Evolutionary conservation across 1,140 invertebrate species (phyloP).

Genomic region (Pogonognathellus flavescens): DNA sequence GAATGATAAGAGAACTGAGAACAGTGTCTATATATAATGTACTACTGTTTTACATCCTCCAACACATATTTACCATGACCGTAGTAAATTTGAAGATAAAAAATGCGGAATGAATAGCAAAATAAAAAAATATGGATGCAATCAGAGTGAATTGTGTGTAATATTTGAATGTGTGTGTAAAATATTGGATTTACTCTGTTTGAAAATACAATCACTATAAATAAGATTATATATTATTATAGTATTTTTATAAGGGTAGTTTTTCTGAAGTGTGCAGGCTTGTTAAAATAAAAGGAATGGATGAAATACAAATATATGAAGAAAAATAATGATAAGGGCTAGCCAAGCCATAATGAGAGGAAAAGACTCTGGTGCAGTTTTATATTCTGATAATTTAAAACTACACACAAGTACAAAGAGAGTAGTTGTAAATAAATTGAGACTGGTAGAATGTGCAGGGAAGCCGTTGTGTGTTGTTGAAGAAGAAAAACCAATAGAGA

Average conservation of each 20-base stretch:
- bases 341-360: too few relatives aligned
- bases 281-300: background rate
- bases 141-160: conserved; percentile 23
- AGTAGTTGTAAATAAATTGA: too few relatives aligned
- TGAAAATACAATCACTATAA: too few relatives aligned
- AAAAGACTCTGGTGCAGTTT: too few relatives aligned
- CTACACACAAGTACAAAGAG: too few relatives aligned
- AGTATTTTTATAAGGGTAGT: background rate
- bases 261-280: background rate
- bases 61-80: background rate
- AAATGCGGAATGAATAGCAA: background rate
- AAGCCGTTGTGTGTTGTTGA: too few relatives aligned
- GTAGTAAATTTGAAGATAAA: background rate
- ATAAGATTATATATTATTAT: too few relatives aligned
- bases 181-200: too few relatives aligned
- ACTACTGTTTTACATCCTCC: background rate
- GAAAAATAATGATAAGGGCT: background rate
- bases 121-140: background rate
- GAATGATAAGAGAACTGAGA: background rate
- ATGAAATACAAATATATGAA: background rate
- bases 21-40: background rate
- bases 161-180: background rate
- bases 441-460: too few relatives aligned
- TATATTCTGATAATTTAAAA: too few relatives aligned
- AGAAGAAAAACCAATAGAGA: too few relatives aligned